Base-by-base conservation (phyloP, 2,797 vertebrate genomes). In the Carapus acus region DNA sequence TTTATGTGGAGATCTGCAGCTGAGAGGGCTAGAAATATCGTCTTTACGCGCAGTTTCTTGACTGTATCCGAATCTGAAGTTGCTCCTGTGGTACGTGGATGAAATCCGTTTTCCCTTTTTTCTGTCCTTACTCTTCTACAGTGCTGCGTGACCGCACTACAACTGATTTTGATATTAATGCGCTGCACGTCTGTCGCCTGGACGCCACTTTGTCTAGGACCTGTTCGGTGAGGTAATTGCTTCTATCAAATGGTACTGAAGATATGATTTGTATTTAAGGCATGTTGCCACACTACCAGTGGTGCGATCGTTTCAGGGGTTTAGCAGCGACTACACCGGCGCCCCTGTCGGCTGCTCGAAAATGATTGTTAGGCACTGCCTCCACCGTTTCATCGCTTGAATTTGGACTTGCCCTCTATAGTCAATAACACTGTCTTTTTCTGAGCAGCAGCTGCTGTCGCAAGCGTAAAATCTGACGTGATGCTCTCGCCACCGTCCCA, bases 401-500 rank as follows among this genome's bases (percentile, higher is more conserved):
- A 61, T 49, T 54, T 38, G 44, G 67, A 65, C 65, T 43, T 43
- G 58, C 64, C 71, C 55, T 33, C 65, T 62, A 46, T 24, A 43
- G 69, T 69, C 70, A 74, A 71, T 65, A 72, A 59, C 75, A 54
- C 59, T 57, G 46, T 68, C 69, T 71, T 54, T 69, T 23, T 59
- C 67, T 52, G 17, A 62, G 49, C 73, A 70, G 40, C 54, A 71
- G 8, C 69, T 9, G 62, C 68, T 69, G 69, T 61, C 81, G 85
- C 81, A 83, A 20, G 83, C 86, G 85, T 85, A 75, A 73, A 54
- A 75, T 70, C 74, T 82, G 82, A 85, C 85, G 86, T 76, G 73
- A 70, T 60, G 65, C 71, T 71, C 65, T 36, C 22, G 60, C 65
- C 65, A 45, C 72, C 63, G 66, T 83, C 76, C 80, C 72, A 73